phyloP scores from a whole-genome alignment of 2,113 vertebrate genomes.

The Climacteris rufus region DNA sequence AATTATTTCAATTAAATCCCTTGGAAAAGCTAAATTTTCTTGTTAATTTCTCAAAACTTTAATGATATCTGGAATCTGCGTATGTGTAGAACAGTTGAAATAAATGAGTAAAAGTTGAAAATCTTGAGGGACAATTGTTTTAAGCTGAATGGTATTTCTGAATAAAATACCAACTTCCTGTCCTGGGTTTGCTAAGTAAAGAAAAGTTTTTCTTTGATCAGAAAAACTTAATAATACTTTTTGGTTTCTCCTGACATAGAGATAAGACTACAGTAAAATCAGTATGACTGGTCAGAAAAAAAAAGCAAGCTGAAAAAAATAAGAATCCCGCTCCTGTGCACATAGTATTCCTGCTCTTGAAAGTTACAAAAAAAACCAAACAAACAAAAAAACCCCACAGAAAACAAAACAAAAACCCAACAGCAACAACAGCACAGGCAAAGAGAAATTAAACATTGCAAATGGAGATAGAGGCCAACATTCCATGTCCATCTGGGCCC shows the following conservation, averaged over 20 bases:
- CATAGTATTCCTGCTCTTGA: neutral
- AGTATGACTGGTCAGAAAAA: neutral
- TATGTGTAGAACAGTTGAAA: neutral
- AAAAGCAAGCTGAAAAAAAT: neutral
- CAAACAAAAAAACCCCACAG: too few species aligned
- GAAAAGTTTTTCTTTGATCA: neutral
- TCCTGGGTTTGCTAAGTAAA: neutral
- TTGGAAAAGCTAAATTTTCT: neutral
- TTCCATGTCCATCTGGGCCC: neutral
- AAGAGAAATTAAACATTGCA: neutral
- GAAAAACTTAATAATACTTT: neutral
- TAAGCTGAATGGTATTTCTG: neutral
- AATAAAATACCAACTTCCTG: neutral
- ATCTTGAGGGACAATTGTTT: fast-evolving
- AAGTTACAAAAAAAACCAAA: neutral
- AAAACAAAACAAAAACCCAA: neutral
- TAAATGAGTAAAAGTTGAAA: neutral
- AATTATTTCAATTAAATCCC: neutral
- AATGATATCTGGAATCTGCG: neutral
- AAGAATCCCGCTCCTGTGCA: fast-evolving
- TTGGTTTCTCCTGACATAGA: neutral
- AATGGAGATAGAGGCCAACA: neutral
- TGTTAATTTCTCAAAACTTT: neutral
- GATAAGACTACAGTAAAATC: neutral
- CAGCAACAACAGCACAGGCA: neutral